Percentiles rank a stretch among this genome's conserved stretches.
These are phyloP conservation scores for Liparis tanakae DNA, from an alignment of 2,797 vertebrate species.

Conservation along the genomic window DNA sequence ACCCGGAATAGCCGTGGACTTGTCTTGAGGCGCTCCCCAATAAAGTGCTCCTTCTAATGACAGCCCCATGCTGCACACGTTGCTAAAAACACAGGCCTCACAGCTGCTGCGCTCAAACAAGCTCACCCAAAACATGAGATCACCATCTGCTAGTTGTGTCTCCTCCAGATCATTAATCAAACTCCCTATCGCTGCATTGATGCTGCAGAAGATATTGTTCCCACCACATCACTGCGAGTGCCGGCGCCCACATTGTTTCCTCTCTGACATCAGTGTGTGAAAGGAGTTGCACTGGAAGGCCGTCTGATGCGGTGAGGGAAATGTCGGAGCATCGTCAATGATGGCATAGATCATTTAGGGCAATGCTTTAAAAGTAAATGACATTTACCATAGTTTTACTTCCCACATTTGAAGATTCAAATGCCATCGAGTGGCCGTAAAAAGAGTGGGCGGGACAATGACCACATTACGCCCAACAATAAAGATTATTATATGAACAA, in stretches of 20 bases:
- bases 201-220: slow-evolving; percentile 59
- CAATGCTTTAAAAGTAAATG: slow-evolving; percentile 12
- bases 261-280: slow-evolving; percentile 68
- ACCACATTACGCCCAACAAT: neutral
- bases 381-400: slow-evolving; percentile 15
- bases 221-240: slow-evolving; percentile 66
- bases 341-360: slow-evolving; percentile 24
- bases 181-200: slow-evolving; percentile 61
- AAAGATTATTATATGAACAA: slow-evolving; percentile 7
- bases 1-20: slow-evolving; percentile 43
- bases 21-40: slow-evolving; percentile 53
- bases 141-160: slow-evolving; percentile 75
- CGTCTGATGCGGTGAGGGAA: slow-evolving; percentile 49
- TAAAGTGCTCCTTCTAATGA: slow-evolving; percentile 67
- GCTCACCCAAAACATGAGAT: slow-evolving; percentile 70
- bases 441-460: neutral
- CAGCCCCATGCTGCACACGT: slow-evolving; percentile 55
- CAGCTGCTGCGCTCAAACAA: slow-evolving; percentile 63
- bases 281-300: slow-evolving; percentile 51
- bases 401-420: slow-evolving; percentile 10
- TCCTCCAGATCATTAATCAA: slow-evolving; percentile 81
- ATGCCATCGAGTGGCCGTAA: neutral
- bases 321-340: slow-evolving; percentile 39
- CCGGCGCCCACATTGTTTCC: slow-evolving; percentile 59
- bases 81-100: slow-evolving; percentile 53